Conservation (phyloP, 2,888 invertebrate genomes). For the Calephelis perditalis region DNA sequence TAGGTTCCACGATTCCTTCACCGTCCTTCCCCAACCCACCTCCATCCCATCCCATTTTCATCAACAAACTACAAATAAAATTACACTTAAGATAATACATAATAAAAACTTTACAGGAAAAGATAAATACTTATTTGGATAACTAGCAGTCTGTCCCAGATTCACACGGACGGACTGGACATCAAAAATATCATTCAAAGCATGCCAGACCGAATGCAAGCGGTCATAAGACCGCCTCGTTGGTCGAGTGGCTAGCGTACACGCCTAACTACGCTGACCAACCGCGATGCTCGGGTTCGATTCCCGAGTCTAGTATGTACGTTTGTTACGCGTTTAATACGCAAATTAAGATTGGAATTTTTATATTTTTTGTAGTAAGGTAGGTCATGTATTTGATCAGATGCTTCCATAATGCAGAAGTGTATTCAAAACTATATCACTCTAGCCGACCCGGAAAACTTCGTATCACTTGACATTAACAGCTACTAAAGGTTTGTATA, state of each 20-base stretch:
- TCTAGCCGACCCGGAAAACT: too few species aligned
- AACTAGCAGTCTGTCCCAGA: conserved; percentile 4
- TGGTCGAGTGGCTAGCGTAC: too few species aligned
- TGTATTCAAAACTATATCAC: not conserved
- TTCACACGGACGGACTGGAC: too few species aligned
- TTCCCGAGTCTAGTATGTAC: too few species aligned
- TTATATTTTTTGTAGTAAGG: not conserved
- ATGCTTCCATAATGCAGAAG: not conserved
- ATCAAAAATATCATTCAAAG: too few species aligned
- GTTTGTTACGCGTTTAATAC: too few species aligned
- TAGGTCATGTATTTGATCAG: not conserved
- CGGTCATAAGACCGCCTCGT: too few species aligned
- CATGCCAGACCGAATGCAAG: too few species aligned
- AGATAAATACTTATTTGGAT: not conserved
- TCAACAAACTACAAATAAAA: conserved; percentile 71
- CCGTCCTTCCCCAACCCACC: conserved; percentile 81
- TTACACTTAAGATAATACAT: not conserved
- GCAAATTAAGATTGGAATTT: not conserved
- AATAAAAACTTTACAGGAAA: not conserved
- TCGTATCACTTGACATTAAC: too few species aligned
- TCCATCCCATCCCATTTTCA: conserved; percentile 85
- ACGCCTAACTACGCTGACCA: too few species aligned
- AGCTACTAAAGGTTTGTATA: too few species aligned
- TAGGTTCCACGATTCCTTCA: conserved; percentile 80
- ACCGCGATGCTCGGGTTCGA: too few species aligned